phyloP scores from a whole-genome alignment of 2,797 vertebrate species.

The Gymnocypris eckloni region DNA sequence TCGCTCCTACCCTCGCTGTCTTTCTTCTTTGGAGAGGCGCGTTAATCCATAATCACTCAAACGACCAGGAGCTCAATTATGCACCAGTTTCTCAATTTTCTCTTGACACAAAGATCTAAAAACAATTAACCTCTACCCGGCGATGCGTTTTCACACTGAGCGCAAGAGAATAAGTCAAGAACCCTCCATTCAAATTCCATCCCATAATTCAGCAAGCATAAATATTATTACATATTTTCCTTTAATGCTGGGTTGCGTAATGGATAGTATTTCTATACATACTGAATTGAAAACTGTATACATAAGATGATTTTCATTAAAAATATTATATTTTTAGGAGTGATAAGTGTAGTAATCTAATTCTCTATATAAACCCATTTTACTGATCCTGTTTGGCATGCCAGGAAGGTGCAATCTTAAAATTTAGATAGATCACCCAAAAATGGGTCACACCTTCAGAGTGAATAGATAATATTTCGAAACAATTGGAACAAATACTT shows the following conservation, averaged over 20 bases:
- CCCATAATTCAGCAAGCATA: conserved; percentile 72
- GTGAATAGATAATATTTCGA: neutral
- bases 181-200: conserved; percentile 72
- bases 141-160: conserved; percentile 67
- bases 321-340: neutral
- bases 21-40: conserved; percentile 67
- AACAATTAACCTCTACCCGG: conserved; percentile 86
- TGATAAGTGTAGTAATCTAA: neutral
- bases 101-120: conserved; percentile 69
- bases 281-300: neutral
- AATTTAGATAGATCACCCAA: neutral
- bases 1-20: conserved; percentile 39
- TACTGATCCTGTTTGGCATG: no score
- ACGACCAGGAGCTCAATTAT: conserved; percentile 72
- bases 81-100: no score
- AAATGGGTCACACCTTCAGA: neutral
- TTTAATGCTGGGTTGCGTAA: neutral
- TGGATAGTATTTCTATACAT: conserved; percentile 10
- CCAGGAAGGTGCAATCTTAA: no score
- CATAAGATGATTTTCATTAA: neutral
- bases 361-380: neutral
- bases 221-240: conserved; percentile 71
- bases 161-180: conserved; percentile 70
- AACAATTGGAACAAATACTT: neutral
- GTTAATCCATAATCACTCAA: conserved; percentile 89